Conservation (phyloP, 2,113 vertebrate species). For the Panthera leo region DNA sequence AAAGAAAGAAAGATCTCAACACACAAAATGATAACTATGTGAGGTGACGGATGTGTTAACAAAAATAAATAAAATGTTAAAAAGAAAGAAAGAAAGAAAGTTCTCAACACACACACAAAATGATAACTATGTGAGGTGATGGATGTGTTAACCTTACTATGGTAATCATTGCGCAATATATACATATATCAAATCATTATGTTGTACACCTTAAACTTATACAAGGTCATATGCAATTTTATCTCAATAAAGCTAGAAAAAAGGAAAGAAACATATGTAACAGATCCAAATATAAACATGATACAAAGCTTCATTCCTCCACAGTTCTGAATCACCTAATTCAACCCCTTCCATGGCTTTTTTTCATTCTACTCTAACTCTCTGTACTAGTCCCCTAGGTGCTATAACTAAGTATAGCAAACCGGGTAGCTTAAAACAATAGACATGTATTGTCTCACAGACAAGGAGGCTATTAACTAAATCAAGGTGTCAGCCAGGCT, state of each 20-base stretch:
- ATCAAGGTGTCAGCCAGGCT: not conserved
- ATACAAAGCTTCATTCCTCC: not conserved
- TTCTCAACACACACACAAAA: not conserved
- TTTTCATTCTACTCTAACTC: not conserved
- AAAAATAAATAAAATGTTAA: too few relatives aligned
- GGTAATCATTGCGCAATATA: not conserved
- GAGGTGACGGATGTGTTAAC: too few relatives aligned
- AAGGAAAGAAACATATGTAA: not conserved
- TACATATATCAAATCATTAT: not conserved
- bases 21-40: too few relatives aligned
- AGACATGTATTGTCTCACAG: not conserved
- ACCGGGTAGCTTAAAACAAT: not conserved
- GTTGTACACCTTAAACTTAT: not conserved
- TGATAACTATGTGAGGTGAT: not conserved
- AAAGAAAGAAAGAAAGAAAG: too few relatives aligned
- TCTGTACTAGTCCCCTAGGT: not conserved
- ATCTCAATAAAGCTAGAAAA: not conserved
- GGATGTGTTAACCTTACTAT: not conserved
- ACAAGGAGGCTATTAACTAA: not conserved
- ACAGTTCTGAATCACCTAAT: not conserved
- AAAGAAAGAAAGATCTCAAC: too few relatives aligned
- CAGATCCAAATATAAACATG: not conserved
- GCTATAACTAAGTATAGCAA: not conserved
- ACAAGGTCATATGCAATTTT: not conserved
- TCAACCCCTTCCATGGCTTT: not conserved